phyloP scores from a whole-genome alignment of 2,113 vertebrate genomes.

The Malaclemys terrapin region DNA sequence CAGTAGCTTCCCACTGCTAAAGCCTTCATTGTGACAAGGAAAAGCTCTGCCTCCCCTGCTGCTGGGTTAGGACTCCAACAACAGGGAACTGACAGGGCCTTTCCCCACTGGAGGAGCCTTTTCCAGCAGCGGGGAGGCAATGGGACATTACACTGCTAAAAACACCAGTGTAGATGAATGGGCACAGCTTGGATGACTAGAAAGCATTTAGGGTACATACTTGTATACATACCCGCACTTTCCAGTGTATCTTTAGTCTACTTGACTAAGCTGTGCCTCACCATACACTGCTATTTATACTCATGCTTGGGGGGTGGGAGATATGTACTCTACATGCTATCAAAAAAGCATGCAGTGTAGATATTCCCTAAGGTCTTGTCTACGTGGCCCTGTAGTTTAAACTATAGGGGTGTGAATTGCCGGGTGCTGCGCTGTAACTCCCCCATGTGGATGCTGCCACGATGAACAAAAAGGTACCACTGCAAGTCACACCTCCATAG shows the following conservation, averaged over 20 bases:
- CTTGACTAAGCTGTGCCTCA: neutral
- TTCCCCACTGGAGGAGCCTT: neutral
- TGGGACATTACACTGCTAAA: neutral
- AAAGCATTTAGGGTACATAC: neutral
- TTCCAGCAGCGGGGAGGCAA: neutral
- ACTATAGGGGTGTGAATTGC: neutral
- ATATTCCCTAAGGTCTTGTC: neutral
- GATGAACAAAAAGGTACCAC: neutral
- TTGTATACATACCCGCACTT: neutral
- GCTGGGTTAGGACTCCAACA: neutral
- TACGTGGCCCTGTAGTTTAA: neutral
- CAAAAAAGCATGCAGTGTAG: neutral
- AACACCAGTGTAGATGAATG: neutral
- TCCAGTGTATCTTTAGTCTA: neutral
- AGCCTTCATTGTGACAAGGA: neutral
- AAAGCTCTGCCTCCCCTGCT: neutral
- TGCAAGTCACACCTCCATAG: too few relatives aligned
- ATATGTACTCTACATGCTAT: neutral
- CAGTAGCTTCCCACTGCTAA: neutral
- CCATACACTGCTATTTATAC: neutral
- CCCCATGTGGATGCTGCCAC: neutral
- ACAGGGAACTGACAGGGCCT: neutral
- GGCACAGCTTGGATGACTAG: neutral
- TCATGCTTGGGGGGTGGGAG: too few relatives aligned
- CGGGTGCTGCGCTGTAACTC: neutral